Conservation (phyloP, 2,888 invertebrate genomes). For the Tricholauxania praeusta region DNA sequence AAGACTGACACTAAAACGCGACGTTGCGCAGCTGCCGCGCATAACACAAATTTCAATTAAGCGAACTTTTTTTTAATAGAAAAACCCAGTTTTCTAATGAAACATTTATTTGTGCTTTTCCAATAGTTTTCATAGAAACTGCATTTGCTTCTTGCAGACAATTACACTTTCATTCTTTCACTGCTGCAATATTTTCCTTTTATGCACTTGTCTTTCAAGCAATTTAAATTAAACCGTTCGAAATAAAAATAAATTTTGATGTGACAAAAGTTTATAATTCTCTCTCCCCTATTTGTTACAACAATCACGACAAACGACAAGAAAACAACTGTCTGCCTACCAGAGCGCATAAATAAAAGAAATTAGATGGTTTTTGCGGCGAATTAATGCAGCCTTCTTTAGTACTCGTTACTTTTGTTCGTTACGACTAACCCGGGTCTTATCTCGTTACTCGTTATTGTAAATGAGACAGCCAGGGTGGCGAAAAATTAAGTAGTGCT, state of each 20-base stretch:
- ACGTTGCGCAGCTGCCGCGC: not conserved
- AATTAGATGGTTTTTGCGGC: too few relatives aligned
- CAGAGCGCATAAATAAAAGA: too few relatives aligned
- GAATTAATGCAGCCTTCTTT: too few relatives aligned
- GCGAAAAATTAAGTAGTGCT: too few relatives aligned
- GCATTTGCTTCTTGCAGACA: not conserved
- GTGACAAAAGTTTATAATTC: not conserved
- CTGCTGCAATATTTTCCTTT: conserved; percentile 31
- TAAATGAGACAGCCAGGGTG: too few relatives aligned
- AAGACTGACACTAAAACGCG: conserved; percentile 1
- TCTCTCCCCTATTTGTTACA: not conserved
- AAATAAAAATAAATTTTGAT: too few relatives aligned
- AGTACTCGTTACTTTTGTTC: too few relatives aligned
- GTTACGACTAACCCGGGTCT: too few relatives aligned
- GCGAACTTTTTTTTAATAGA: conserved; percentile 25
- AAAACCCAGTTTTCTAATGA: conserved; percentile 15
- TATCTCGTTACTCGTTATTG: too few relatives aligned
- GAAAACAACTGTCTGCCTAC: conserved; percentile 14
- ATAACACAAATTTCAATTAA: conserved; percentile 5
- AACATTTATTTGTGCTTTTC: conserved; percentile 34
- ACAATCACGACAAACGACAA: conserved; percentile 18
- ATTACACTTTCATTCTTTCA: conserved; percentile 10
- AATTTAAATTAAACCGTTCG: conserved; percentile 40
- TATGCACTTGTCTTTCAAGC: conserved; percentile 29
- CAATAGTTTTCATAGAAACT: conserved; percentile 36